Evolutionary conservation across 2,888 invertebrate species (phyloP), one percentile per base, ranked within the genome.

Genomic region (Xylocampa areola): DNA sequence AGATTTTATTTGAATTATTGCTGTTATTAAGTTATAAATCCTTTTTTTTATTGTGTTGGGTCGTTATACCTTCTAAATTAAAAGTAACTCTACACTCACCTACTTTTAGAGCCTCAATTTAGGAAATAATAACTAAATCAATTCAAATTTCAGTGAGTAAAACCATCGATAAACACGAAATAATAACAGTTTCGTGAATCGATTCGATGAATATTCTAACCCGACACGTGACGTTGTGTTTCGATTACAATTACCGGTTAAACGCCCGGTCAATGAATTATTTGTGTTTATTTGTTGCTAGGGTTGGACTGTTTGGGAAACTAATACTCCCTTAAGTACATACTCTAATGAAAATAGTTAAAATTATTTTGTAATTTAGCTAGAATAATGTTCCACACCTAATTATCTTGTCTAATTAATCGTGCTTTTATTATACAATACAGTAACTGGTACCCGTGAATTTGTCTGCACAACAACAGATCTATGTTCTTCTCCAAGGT

Each of bases 171-270:
- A 16, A 23, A 40, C 41, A 37, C 13, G 0, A 41, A n/a, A 29
- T 17, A 40, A 57, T 21, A 25, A 35, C 39, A 17, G 5, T 61
- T 37, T 25, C 33, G 29, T 36, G 41, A 45, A 53, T 53, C 32
- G 43, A 19, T 32, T 21, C 4, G 5, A 27, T 54, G 30, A 37
- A 25, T 54, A 50, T 54, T 40, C 35, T 5, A 50, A 32, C n/a
- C 17, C 10, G 5, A 10, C 32, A 37, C 5, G 30, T 17, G 49
- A 37, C 39, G 37, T 48, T 41, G 29, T 41, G 23, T 48, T 55
- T 27, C 19, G 6, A 36, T 51, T 48, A 45, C 25, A 58, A 50
- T 52, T 45, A 52, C 16, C 21, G 4, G 14, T 37, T 27, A 13
- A 45, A 21, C 5, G 30, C 8, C 14, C 29, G 17, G 19, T 54